Percentiles rank a stretch among this genome's conserved stretches.
These are phyloP conservation scores for Tenodera sinensis DNA, from an alignment of 2,888 invertebrate species.

Conservation along the genomic window DNA sequence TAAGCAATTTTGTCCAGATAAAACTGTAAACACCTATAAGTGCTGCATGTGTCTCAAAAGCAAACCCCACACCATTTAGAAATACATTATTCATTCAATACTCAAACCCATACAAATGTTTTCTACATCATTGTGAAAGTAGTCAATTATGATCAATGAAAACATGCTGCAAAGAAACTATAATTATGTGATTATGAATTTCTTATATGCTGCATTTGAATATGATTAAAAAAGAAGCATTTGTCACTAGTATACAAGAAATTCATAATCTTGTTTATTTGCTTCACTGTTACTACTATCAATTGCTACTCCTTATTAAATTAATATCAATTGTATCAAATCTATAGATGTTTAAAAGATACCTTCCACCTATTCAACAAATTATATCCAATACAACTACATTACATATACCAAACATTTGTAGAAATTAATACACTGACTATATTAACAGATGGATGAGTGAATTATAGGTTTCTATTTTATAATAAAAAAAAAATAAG, in stretches of 20 bases:
- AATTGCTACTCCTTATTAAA: too few species aligned
- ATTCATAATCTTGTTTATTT: too few species aligned
- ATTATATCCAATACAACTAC: not conserved
- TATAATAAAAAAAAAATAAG: too few species aligned
- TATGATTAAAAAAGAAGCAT: too few species aligned
- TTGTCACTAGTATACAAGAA: too few species aligned
- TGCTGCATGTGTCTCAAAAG: not conserved
- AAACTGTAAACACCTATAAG: too few species aligned
- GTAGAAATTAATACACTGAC: not conserved
- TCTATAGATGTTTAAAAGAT: not conserved
- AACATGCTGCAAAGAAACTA: not conserved
- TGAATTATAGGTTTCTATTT: not conserved
- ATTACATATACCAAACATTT: not conserved
- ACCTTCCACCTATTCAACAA: not conserved
- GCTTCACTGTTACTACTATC: too few species aligned
- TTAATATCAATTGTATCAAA: not conserved
- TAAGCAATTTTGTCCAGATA: too few species aligned
- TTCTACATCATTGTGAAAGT: too few species aligned
- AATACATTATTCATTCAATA: not conserved
- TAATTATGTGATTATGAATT: not conserved
- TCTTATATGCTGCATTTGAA: too few species aligned
- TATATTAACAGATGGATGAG: not conserved
- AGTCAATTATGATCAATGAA: not conserved
- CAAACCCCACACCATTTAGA: not conserved
- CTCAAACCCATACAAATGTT: too few species aligned